Evolutionary conservation across 2,113 vertebrate species (phyloP).

Genomic region (Barnardius zonarius): DNA sequence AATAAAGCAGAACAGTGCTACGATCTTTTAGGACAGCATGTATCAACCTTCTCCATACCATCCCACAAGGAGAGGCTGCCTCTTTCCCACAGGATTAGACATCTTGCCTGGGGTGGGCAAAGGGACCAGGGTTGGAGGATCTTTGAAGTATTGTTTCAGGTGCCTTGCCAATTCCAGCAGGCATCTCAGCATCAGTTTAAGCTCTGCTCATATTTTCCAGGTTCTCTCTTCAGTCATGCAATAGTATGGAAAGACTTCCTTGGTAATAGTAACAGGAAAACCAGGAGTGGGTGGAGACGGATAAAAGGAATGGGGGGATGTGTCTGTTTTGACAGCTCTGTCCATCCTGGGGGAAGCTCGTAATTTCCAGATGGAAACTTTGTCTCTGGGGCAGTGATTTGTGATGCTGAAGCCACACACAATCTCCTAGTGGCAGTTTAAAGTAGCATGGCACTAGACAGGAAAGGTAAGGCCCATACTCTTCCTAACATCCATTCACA

Average conservation of each 20-base stretch:
- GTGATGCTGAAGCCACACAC: background rate
- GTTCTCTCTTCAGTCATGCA: background rate
- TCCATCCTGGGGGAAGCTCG: background rate
- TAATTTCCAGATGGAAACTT: background rate
- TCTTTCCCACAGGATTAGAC: background rate
- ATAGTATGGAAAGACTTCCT: background rate
- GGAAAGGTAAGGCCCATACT: background rate
- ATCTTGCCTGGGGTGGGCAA: background rate
- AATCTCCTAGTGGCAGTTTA: background rate
- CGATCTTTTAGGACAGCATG: background rate
- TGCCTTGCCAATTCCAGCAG: background rate
- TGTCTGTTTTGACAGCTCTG: background rate
- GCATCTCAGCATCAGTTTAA: background rate
- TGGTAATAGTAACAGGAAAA: background rate
- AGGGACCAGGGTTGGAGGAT: background rate
- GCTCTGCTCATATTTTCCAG: background rate
- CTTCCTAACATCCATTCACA: background rate
- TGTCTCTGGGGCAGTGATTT: background rate
- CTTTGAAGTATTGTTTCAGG: background rate
- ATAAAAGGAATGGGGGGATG: background rate
- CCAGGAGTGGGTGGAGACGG: background rate
- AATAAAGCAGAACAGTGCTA: background rate
- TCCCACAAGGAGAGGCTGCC: background rate
- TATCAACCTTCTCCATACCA: background rate
- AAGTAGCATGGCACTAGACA: background rate